Evolutionary conservation across 1,140 invertebrate species (phyloP).

Genomic region (Aphelenchoides fujianensis): DNA sequence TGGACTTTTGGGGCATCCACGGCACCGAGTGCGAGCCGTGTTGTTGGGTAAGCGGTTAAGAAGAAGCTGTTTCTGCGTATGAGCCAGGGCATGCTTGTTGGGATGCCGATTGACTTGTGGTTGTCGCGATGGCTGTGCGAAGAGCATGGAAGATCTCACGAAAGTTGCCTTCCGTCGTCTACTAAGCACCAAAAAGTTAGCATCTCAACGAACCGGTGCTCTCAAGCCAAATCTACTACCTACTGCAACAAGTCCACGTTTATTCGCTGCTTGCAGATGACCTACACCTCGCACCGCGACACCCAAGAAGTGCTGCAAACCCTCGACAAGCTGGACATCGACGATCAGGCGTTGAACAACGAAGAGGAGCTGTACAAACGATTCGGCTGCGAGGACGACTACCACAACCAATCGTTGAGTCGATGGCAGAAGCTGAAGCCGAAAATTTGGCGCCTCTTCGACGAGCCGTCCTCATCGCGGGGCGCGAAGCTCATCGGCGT

Average conservation of each 20-base stretch:
- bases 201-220: no score
- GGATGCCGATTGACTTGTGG: no score
- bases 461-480: constrained; percentile 82
- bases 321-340: constrained; percentile 52
- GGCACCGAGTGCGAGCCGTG: constrained; percentile 90
- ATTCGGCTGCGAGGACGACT: constrained; percentile 62
- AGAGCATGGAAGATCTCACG: no score
- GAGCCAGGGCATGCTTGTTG: no score
- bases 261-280: neutral
- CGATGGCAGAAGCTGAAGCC: constrained; percentile 69
- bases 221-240: no score
- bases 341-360: constrained; percentile 57
- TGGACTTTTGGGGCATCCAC: constrained; percentile 84
- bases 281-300: constrained; percentile 84
- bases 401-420: constrained; percentile 54
- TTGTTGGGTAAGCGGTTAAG: constrained; percentile 89
- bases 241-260: no score
- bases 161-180: no score
- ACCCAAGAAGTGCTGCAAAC: constrained; percentile 65
- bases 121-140: no score
- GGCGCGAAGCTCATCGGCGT: constrained; percentile 88
- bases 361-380: constrained; percentile 55
- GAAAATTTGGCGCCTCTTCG: constrained; percentile 82
- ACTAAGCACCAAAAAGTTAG: no score
- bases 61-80: no score